Percentiles rank a stretch among this genome's conserved stretches.
phyloP scores from a whole-genome alignment of 2,113 vertebrate species.

The Rhea americana region DNA sequence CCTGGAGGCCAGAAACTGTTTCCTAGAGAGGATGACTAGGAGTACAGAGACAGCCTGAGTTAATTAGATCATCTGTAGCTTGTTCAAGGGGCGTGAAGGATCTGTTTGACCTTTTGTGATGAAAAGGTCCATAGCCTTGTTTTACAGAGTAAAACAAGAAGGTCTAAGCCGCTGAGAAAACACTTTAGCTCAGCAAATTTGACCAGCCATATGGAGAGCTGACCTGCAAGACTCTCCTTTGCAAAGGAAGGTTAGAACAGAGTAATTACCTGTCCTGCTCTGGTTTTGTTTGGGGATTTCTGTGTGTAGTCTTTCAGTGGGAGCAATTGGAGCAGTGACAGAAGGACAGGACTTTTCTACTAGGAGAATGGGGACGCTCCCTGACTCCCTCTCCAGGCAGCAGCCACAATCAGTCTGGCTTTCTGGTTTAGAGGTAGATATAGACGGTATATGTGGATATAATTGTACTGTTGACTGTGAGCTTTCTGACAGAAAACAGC shows the following conservation, averaged over 20 bases:
- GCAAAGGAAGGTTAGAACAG: neutral
- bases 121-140: neutral
- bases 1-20: neutral
- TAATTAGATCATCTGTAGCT: neutral
- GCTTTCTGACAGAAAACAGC: neutral
- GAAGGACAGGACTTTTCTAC: neutral
- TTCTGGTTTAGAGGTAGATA: neutral
- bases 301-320: neutral
- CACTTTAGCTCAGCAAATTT: neutral
- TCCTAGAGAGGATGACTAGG: neutral
- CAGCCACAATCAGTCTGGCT: neutral
- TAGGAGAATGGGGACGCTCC: neutral
- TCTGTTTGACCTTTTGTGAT: neutral
- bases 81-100: neutral
- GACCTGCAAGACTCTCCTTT: neutral
- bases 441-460: neutral
- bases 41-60: neutral
- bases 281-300: neutral
- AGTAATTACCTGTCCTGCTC: neutral
- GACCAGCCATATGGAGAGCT: neutral
- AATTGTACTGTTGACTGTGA: neutral
- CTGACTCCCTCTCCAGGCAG: neutral
- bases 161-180: neutral
- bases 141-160: neutral
- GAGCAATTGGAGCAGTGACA: neutral